Evolutionary conservation across 2,888 invertebrate genomes (phyloP), one percentile per base, ranked within the genome.

Genomic region (Salticus scenicus): DNA sequence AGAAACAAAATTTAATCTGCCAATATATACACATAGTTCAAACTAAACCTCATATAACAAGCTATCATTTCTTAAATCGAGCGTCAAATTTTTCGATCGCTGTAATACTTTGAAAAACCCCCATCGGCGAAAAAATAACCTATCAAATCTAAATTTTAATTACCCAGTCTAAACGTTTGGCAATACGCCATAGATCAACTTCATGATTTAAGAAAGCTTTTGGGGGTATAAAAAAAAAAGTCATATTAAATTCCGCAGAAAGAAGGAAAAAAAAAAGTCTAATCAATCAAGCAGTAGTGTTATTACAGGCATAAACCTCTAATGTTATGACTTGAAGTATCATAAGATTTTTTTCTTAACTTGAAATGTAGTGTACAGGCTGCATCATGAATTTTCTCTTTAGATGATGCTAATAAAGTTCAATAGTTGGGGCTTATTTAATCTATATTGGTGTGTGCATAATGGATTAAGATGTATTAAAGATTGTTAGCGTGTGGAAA

Each of bases 111-210:
- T 24, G 24, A 57, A 24, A 57, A 17, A n/a, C n/a, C 37, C 20
- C 24, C 24, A 24, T 24, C 57, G 24, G 24, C 57, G 24, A 5
- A 57, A 57, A 57, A 57, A 57, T 24, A 17, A 57, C 24, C 57
- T 47, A 24, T 24, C 30, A 75, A 75, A 42, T 57, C 24, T 51
- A 83, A 83, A 83, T 83, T 83, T 83, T 83, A 83, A 83, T 83
- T 83, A 83, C 83, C 72, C 30, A 31, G 41, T 8, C 67, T 28
- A 81, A 33, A 72, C 41, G 41, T 51, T 42, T 83, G 83, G 83
- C 83, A 83, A 83, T 69, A 73, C 77, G 83, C 83, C 83, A 83
- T 57, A 57, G 57, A 57, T 57, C 57, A 57, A 47, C 47, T 5
- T n/a, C 12, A 17, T 14, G 47, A 2, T 47, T 17, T 47, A 5